Conservation (phyloP, 2,888 invertebrate genomes). For the Rhagonycha fulva region DNA sequence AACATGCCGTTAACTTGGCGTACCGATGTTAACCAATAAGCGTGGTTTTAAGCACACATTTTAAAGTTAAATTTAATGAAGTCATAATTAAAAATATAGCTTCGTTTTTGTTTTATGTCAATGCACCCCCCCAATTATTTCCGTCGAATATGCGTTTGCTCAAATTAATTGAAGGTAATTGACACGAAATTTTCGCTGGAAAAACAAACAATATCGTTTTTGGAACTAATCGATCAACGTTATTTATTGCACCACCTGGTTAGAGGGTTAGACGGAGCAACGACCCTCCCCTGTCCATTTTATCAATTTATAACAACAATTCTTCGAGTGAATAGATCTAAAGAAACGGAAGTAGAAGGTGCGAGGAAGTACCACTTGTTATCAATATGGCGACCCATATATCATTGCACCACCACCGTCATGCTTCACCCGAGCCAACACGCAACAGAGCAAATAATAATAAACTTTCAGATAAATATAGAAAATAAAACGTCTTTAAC, state of each 20-base stretch:
- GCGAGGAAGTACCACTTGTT: conserved; percentile 43
- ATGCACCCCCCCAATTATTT: background rate
- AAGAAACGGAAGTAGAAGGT: conserved; percentile 42
- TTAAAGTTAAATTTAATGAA: conserved; percentile 22
- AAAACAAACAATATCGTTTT: background rate
- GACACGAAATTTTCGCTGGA: background rate
- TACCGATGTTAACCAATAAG: conserved; percentile 32
- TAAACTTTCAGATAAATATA: conserved; percentile 9
- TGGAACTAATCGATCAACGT: background rate
- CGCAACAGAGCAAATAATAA: conserved; percentile 24
- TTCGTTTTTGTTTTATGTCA: background rate
- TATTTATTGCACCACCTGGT: conserved; percentile 34
- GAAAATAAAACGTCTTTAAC: conserved; percentile 18
- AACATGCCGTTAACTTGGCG: conserved; percentile 42
- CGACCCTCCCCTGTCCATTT: conserved; percentile 42
- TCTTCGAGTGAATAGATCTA: conserved; percentile 35
- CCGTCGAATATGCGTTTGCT: background rate
- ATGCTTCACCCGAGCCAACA: conserved; percentile 10
- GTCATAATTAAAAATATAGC: background rate
- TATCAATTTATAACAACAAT: conserved; percentile 45
- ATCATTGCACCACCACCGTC: conserved; percentile 26
- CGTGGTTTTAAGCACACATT: conserved; percentile 26
- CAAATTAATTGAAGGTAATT: background rate
- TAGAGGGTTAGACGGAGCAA: conserved; percentile 44
- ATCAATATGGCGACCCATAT: conserved; percentile 39